A percentile compares a stretch with the other conserved stretches of the same genome.
Evolutionary conservation across 2,888 invertebrate genomes (phyloP).

Genomic region (Quadroppia sp.): DNA sequence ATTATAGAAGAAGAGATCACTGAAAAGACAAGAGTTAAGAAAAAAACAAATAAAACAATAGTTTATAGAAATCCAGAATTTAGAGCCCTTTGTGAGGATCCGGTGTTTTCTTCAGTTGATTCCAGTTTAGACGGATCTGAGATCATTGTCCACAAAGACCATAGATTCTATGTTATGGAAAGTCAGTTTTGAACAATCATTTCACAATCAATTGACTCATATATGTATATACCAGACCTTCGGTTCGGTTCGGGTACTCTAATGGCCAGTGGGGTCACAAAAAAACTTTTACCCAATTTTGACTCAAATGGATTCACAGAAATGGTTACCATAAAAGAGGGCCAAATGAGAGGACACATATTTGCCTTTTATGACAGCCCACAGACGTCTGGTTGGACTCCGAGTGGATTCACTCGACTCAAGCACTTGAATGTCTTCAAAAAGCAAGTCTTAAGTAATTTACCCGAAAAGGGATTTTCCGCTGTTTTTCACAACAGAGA

Average conservation of each 20-base stretch:
- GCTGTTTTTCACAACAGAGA: constrained; percentile 15
- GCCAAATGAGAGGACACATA: constrained; percentile 1
- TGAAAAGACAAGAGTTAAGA: background rate
- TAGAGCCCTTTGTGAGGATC: background rate
- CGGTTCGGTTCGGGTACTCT: background rate
- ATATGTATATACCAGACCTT: background rate
- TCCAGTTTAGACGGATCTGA: constrained; percentile 19
- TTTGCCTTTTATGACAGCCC: constrained; percentile 1
- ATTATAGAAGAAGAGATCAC: background rate
- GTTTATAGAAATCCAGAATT: background rate
- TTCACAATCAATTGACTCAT: background rate
- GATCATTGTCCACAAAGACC: background rate
- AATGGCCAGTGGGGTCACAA: background rate
- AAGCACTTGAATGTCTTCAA: background rate
- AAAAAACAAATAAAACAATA: background rate
- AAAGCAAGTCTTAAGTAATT: background rate
- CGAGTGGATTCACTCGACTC: background rate
- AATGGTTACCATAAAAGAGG: constrained; percentile 13
- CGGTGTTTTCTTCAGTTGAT: background rate
- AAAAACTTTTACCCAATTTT: background rate
- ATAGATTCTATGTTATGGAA: constrained; percentile 1
- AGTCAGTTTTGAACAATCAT: background rate
- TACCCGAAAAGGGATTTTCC: background rate
- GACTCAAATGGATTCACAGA: background rate
- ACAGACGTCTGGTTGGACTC: background rate